A percentile compares a stretch with the other conserved stretches of the same genome.
Conservation (phyloP, 2,888 invertebrate species). For the Cataglyphis rosenhaueri region DNA sequence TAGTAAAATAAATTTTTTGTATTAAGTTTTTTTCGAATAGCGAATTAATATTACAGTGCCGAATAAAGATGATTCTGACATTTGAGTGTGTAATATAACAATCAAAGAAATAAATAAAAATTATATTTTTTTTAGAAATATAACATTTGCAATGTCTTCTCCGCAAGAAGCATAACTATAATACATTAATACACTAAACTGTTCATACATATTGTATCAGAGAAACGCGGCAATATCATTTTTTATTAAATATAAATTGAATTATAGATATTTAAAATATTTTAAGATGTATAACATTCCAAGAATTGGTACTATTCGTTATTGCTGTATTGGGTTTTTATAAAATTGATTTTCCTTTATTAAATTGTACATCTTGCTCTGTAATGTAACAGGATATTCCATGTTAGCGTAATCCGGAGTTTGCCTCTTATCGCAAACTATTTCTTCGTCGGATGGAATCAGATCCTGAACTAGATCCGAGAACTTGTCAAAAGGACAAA, state of each 20-base stretch:
- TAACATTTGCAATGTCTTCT: background rate
- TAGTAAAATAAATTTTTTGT: background rate
- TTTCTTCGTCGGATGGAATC: conserved; percentile 70
- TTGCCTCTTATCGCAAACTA: conserved; percentile 66
- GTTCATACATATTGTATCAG: background rate
- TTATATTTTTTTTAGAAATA: background rate
- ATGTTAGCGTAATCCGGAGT: conserved; percentile 2
- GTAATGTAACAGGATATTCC: background rate
- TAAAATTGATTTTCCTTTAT: background rate
- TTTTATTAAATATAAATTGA: background rate
- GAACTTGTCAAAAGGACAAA: conserved; percentile 75
- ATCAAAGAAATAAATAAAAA: background rate
- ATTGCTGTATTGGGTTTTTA: background rate
- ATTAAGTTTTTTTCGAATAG: background rate
- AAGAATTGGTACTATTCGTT: background rate
- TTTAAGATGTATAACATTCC: background rate
- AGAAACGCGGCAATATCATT: background rate
- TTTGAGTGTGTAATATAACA: background rate
- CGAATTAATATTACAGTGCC: background rate
- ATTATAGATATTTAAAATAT: background rate
- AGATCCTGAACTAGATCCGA: conserved; percentile 64
- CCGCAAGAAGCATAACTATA: background rate
- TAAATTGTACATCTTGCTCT: background rate
- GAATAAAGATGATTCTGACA: background rate
- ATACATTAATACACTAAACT: background rate